These are phyloP conservation scores for Dipodomys stephensi DNA, from an alignment of 2,113 vertebrate genomes.

Conservation along the genomic window DNA sequence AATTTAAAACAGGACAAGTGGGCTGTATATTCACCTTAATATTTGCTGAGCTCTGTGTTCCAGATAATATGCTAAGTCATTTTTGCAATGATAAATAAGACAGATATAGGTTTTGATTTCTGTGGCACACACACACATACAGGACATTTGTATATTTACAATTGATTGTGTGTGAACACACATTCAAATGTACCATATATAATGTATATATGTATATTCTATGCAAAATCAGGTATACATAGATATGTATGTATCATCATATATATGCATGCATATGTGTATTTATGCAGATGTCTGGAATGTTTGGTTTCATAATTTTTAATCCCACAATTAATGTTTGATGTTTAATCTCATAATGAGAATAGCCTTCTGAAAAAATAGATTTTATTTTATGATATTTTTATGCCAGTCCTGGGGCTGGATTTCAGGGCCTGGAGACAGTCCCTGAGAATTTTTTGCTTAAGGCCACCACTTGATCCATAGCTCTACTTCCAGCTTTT, in stretches of 20 bases:
- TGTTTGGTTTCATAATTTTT: neutral
- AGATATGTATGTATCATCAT: neutral
- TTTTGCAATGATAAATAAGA: neutral
- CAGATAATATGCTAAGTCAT: neutral
- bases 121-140: neutral
- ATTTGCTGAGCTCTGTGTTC: neutral
- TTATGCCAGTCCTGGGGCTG: too few relatives aligned
- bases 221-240: fast-evolving
- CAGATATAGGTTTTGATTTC: neutral
- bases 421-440: too few relatives aligned
- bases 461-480: too few relatives aligned
- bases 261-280: neutral
- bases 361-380: neutral
- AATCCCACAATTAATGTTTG: neutral
- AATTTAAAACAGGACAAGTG: neutral
- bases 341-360: neutral
- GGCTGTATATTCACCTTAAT: neutral
- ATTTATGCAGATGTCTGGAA: neutral
- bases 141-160: neutral
- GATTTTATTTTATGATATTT: neutral
- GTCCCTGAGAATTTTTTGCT: too few relatives aligned
- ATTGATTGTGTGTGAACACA: neutral
- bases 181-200: neutral
- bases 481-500: too few relatives aligned
- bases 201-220: neutral